Percentiles rank a stretch among this genome's conserved stretches.
Conservation (phyloP, 2,797 vertebrate species). For the Cirrhinus molitorella region DNA sequence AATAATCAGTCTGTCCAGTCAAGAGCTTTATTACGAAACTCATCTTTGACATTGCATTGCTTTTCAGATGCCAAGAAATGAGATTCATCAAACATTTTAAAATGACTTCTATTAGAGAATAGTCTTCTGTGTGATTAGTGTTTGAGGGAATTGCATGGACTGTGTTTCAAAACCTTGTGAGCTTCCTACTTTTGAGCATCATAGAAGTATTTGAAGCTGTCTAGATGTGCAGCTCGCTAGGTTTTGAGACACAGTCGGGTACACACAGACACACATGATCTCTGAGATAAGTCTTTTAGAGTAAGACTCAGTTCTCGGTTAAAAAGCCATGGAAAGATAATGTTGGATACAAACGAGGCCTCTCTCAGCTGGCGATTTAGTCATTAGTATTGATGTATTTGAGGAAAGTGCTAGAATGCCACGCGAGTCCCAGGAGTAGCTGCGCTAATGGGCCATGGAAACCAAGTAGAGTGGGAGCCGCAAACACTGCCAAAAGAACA, state of each 20-base stretch:
- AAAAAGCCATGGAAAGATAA: slow-evolving; percentile 58
- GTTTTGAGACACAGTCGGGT: neutral
- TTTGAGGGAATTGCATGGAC: neutral
- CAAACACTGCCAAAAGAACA: slow-evolving; percentile 67
- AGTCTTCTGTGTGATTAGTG: slow-evolving; percentile 10
- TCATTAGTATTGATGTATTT: slow-evolving; percentile 72
- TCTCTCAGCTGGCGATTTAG: slow-evolving; percentile 67
- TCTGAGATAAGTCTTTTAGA: slow-evolving; percentile 19
- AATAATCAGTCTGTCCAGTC: slow-evolving; percentile 55
- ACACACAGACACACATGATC: no score
- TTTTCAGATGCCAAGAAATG: slow-evolving; percentile 24
- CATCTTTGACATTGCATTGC: slow-evolving; percentile 9
- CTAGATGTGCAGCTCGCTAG: neutral
- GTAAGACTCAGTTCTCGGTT: slow-evolving; percentile 45
- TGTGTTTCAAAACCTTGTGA: neutral
- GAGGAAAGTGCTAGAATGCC: slow-evolving; percentile 68
- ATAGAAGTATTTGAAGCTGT: neutral
- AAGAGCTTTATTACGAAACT: slow-evolving; percentile 5
- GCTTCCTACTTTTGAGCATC: neutral
- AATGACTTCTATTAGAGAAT: neutral
- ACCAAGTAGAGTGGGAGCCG: slow-evolving; percentile 66
- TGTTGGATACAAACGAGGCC: slow-evolving; percentile 57
- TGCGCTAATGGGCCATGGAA: slow-evolving; percentile 76
- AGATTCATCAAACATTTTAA: neutral
- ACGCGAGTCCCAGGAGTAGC: slow-evolving; percentile 69